Conservation (phyloP, 1,140 invertebrate genomes). For the Trichomalopsis sarcophagae region DNA sequence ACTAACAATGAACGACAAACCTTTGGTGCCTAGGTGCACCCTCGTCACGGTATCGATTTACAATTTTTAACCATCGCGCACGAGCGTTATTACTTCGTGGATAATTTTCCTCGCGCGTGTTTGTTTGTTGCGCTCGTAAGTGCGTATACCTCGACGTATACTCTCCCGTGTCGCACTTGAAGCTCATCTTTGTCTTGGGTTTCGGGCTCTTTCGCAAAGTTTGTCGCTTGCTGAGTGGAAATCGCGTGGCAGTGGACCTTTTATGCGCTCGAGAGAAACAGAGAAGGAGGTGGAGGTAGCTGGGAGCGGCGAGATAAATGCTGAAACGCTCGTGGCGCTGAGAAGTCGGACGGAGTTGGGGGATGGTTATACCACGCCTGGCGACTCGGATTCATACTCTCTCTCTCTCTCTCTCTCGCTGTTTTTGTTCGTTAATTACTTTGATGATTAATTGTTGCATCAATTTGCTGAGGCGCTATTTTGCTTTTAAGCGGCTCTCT, state of each 20-base stretch:
- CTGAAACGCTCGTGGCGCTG: background rate
- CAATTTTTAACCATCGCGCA: constrained; percentile 26
- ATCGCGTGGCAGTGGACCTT: too few relatives aligned
- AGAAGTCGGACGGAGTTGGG: background rate
- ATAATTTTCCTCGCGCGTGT: constrained; percentile 66
- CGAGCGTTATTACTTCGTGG: constrained; percentile 70
- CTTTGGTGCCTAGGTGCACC: too few relatives aligned
- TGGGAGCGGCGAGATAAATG: constrained; percentile 23
- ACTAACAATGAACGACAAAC: too few relatives aligned
- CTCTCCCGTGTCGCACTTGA: background rate
- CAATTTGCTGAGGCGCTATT: too few relatives aligned
- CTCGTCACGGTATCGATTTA: too few relatives aligned
- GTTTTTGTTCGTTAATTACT: constrained; percentile 9
- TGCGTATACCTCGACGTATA: too few relatives aligned
- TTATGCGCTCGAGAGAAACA: too few relatives aligned
- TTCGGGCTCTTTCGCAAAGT: constrained; percentile 4
- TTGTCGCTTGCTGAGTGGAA: too few relatives aligned
- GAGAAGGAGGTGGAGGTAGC: too few relatives aligned
- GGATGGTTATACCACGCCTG: background rate
- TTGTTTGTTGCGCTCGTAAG: constrained; percentile 57
- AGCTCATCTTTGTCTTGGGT: constrained; percentile 25
- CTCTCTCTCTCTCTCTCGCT: too few relatives aligned
- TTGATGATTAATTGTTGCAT: background rate
- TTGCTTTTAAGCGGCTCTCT: too few relatives aligned
- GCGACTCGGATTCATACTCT: background rate